phyloP scores from a whole-genome alignment of 2,797 vertebrate species.

The Lerista edwardsae region DNA sequence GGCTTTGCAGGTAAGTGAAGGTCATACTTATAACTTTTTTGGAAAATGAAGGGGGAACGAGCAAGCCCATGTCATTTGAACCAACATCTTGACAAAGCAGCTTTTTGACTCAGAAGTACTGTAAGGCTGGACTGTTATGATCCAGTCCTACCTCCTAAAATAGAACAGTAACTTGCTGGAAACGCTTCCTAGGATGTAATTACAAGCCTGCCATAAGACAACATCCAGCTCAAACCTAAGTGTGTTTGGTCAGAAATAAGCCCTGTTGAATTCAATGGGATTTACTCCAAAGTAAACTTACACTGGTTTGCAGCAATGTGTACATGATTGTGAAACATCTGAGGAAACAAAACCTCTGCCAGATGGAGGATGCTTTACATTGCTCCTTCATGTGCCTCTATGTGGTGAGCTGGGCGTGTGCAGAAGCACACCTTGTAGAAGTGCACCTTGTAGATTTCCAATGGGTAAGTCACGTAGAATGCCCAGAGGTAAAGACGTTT shows the following conservation, averaged over 20 bases:
- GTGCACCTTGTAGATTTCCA: not conserved
- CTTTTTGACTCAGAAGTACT: not conserved
- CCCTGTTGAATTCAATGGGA: too few relatives aligned
- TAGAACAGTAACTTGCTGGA: not conserved
- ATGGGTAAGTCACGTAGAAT: too few relatives aligned
- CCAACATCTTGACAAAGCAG: not conserved
- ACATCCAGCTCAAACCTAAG: not conserved
- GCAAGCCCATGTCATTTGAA: slow-evolving; percentile 11
- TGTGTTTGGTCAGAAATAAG: too few relatives aligned
- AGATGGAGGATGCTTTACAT: not conserved
- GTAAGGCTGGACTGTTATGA: slow-evolving; percentile 15
- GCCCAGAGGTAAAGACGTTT: too few relatives aligned
- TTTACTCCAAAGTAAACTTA: too few relatives aligned
- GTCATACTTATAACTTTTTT: not conserved
- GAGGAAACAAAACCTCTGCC: not conserved
- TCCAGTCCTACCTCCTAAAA: not conserved
- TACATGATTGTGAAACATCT: not conserved
- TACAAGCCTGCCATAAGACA: not conserved
- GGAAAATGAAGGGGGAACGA: slow-evolving; percentile 1
- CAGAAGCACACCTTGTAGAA: not conserved
- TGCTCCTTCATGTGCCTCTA: not conserved
- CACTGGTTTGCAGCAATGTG: not conserved
- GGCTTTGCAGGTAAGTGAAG: not conserved
- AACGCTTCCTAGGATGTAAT: not conserved
- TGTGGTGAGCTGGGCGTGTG: not conserved